Conservation (phyloP, 2,113 vertebrate genomes). For the Tragulus kanchil region DNA sequence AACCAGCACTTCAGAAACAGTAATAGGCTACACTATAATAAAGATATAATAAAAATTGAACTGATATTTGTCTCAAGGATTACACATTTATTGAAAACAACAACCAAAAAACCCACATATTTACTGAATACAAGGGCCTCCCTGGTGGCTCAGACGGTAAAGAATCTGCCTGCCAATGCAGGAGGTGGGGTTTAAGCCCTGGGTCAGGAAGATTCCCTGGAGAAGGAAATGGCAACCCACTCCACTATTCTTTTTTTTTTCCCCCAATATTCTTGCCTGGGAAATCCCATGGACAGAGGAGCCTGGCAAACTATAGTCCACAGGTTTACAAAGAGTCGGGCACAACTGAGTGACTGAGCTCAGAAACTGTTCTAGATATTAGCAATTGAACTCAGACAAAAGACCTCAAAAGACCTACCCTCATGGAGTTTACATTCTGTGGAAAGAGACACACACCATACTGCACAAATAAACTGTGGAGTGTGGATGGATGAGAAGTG, state of each 20-base stretch:
- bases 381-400: not conserved
- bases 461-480: not conserved
- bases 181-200: not conserved
- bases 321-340: not conserved
- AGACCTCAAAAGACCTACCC: not conserved
- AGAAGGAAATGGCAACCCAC: not conserved
- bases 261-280: not conserved
- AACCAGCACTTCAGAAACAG: not conserved
- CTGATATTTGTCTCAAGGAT: not conserved
- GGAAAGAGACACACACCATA: not conserved
- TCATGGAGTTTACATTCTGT: not conserved
- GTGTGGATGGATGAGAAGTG: fast-evolving
- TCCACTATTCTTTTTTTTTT: not conserved
- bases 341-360: not conserved
- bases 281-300: not conserved
- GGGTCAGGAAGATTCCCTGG: not conserved
- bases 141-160: not conserved
- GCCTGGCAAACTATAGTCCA: not conserved
- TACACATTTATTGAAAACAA: not conserved
- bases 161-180: not conserved
- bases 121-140: not conserved
- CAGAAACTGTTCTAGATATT: not conserved
- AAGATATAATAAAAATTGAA: not conserved
- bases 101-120: not conserved
- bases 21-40: not conserved